Base-by-base conservation (phyloP, 1,140 invertebrate genomes). In the Drosophila kurseongensis region DNA sequence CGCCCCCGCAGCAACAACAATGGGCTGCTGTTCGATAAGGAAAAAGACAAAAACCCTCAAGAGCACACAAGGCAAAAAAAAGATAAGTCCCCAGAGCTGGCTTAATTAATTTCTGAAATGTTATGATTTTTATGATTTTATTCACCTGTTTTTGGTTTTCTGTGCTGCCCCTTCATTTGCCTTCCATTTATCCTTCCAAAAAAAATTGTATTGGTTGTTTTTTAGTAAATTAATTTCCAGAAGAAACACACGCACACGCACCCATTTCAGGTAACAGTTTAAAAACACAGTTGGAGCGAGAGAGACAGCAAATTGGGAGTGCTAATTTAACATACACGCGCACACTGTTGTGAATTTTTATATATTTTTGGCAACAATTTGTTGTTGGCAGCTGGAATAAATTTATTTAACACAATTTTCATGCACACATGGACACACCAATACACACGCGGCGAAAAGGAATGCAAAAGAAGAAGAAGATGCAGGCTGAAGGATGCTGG, bases 401-500 rank as follows among this genome's bases (percentile, higher is more conserved):
- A 60, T 58, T 38, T 51, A 60, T 55, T 42, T 59, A 67, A 63
- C 36, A 68, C 62, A 77, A 74, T 61, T 67, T 62, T 44, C 50
- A 48, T 42, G 13, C 62, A 45, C 57, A 57, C 48, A 68, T 57
- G 58, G 61, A 63, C 63, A 62, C 78, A 69, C 50, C 57, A 45
- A 47, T 44, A 58, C 38, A 32, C 27, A 23, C 40, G 55, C 32
- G 12, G 35, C 77, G 47, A 48, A 48, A 60, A 63, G 54, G 51
- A 76, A 76, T 75, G 74, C 74, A 55, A 36, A 75, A 45, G 73
- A 69, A 51, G 45, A 38, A 32, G 56, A 56, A 56, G 59, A 56
- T 51, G 65, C 59, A 69, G 54, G 59, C 47, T 47, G 51, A 83
- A 83, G 76, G 83, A 88, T 88, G 84, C 84, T 88, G 66, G 35